Evolutionary conservation across 2,113 vertebrate genomes (phyloP), one percentile per base, ranked within the genome.

Genomic region (Channa argus): DNA sequence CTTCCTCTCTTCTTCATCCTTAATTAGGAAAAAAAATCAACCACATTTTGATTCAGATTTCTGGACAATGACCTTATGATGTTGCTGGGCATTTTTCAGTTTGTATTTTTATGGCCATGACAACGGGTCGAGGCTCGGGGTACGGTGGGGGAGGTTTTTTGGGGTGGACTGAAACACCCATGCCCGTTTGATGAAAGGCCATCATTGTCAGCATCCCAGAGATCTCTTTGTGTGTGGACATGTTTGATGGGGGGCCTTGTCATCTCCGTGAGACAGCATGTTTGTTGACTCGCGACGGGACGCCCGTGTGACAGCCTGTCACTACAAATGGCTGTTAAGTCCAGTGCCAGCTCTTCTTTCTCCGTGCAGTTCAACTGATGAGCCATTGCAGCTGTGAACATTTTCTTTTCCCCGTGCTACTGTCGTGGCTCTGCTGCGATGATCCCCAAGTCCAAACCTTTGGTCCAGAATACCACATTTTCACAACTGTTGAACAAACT

Each of bases 181-280:
- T 88, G 64, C 59, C 67, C 41, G 33, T 84, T 78, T 63, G 37
- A 87, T 93, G 89, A 93, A 92, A 92, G 89, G 87, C 74, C 85
- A 86, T 91, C 85, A 92, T 93, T 93, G 91, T 93, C 78, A 85
- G 66, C 72, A 36, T 89, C 88, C 85, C 84, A 89, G 83, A 89
- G 91, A 91, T 91, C 86, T 78, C 90, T 93, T 93, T 92, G 79
- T 64, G 78, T 64, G 78, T 67, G 50, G 80, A 84, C 58, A n/a
- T 69, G 66, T 91, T 83, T 92, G 88, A 90, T 70, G 87, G 86
- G 86, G 72, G 86, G 72, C 43, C 82, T 86, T 90, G 92, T 92
- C 89, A 91, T 93, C 86, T 88, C 88, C 77, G 69, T 81, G 80
- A 89, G 83, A 84, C 69, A 11, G 77, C 75, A 62, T 86, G 91